These are phyloP conservation scores for Illadopsis cleaveri DNA, from an alignment of 2,113 vertebrate genomes.

Conservation along the genomic window DNA sequence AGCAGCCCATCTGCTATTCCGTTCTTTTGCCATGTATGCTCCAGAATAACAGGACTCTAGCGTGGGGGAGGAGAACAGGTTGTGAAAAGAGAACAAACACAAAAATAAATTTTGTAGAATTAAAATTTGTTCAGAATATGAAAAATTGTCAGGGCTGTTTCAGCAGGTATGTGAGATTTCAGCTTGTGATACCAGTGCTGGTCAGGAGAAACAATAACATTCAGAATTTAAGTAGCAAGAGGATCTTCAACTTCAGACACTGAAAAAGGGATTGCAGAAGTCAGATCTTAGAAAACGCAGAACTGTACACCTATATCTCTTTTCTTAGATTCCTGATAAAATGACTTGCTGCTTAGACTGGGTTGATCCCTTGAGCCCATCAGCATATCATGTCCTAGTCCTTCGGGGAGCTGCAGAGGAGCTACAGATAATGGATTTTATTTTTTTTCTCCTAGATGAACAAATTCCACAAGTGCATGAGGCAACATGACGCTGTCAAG, in stretches of 20 bases:
- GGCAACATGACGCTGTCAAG: not conserved
- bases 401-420: not conserved
- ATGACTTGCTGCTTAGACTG: not conserved
- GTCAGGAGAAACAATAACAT: not conserved
- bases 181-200: not conserved
- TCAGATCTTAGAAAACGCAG: not conserved
- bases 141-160: not conserved
- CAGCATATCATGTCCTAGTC: not conserved
- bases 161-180: not conserved
- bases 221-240: not conserved
- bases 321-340: not conserved
- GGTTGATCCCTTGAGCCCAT: not conserved
- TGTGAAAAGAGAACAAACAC: not conserved
- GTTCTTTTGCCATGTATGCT: not conserved
- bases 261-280: not conserved
- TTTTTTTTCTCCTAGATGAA: not conserved
- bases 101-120: not conserved
- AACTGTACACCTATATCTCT: not conserved
- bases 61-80: not conserved
- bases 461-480: not conserved
- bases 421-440: rapidly evolving
- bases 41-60: not conserved
- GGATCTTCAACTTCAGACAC: not conserved
- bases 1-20: not conserved
- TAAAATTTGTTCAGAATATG: not conserved